These are phyloP conservation scores for Aradophagus sp. DNA, from an alignment of 1,140 invertebrate genomes.

Conservation along the genomic window DNA sequence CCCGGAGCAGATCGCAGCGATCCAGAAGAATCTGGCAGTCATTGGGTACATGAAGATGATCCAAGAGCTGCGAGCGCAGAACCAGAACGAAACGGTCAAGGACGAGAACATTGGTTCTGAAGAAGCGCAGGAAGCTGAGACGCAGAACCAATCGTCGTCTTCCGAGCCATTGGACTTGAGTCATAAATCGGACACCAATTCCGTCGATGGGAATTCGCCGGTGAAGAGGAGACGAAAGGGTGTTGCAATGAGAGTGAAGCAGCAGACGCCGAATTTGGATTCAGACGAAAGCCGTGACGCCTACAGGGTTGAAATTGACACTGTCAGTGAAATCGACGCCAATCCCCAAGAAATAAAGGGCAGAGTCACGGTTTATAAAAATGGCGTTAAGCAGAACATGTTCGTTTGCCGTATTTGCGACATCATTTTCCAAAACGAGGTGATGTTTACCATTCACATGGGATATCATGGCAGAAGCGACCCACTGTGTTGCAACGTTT, in stretches of 20 bases:
- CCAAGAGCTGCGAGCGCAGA: constrained; percentile 3
- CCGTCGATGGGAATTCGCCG: not conserved
- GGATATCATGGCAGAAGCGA: constrained; percentile 93
- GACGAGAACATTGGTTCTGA: not conserved
- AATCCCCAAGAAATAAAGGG: constrained; percentile 5
- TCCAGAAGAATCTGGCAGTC: constrained; percentile 18
- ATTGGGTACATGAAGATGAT: constrained; percentile 32
- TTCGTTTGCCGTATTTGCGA: constrained; percentile 89
- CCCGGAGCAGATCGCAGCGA: not conserved
- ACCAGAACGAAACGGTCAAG: not conserved
- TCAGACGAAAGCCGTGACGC: constrained; percentile 68
- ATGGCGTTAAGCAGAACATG: constrained; percentile 20
- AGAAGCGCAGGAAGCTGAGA: constrained; percentile 1
- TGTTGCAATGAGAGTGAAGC: constrained; percentile 84
- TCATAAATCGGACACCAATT: constrained; percentile 59
- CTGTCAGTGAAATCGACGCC: not conserved
- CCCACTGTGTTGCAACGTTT: constrained; percentile 96
- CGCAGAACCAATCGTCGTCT: not conserved
- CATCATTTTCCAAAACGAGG: constrained; percentile 90
- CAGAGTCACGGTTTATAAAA: constrained; percentile 11
- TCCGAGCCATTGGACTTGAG: constrained; percentile 76
- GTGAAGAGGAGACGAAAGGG: constrained; percentile 81
- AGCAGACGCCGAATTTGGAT: constrained; percentile 73
- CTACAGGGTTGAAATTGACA: constrained; percentile 10
- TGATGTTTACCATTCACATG: constrained; percentile 97